These are phyloP conservation scores for Lymantria dispar DNA, from an alignment of 2,888 invertebrate genomes.

Conservation along the genomic window DNA sequence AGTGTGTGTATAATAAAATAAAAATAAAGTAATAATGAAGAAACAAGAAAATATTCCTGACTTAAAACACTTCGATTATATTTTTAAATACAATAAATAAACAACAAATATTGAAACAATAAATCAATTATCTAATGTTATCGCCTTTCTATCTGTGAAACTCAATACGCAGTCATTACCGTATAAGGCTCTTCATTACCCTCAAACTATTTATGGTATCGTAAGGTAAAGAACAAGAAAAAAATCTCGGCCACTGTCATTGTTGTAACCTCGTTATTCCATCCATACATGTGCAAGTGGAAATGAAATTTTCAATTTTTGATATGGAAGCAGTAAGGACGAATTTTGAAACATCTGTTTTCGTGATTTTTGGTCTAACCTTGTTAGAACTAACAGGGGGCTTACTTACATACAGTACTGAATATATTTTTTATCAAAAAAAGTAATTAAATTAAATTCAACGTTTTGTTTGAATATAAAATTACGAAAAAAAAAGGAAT, in stretches of 20 bases:
- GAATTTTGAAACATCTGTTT: slow-evolving; percentile 20
- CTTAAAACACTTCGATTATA: too few relatives aligned
- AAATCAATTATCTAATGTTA: slow-evolving; percentile 19
- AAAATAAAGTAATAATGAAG: too few relatives aligned
- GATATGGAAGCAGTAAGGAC: slow-evolving; percentile 14
- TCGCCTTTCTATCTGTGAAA: slow-evolving; percentile 13
- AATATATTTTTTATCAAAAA: too few relatives aligned
- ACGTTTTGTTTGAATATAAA: too few relatives aligned
- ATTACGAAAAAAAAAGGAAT: too few relatives aligned
- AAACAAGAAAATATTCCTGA: too few relatives aligned
- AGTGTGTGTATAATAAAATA: too few relatives aligned
- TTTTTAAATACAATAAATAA: not conserved
- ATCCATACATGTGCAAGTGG: slow-evolving; percentile 34
- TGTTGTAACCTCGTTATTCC: slow-evolving; percentile 50
- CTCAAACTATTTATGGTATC: slow-evolving; percentile 55
- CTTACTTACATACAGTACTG: too few relatives aligned
- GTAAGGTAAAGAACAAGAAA: slow-evolving; percentile 60
- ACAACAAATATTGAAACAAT: slow-evolving; percentile 1
- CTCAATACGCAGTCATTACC: slow-evolving; percentile 26
- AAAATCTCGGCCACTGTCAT: slow-evolving; percentile 60
- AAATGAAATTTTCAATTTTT: slow-evolving; percentile 52
- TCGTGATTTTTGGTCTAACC: slow-evolving; percentile 10
- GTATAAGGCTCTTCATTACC: slow-evolving; percentile 56
- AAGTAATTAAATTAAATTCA: too few relatives aligned
- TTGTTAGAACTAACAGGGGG: slow-evolving; percentile 2